These are phyloP conservation scores for Tokudaia muenninki DNA, from an alignment of 2,797 vertebrate genomes.

Conservation along the genomic window DNA sequence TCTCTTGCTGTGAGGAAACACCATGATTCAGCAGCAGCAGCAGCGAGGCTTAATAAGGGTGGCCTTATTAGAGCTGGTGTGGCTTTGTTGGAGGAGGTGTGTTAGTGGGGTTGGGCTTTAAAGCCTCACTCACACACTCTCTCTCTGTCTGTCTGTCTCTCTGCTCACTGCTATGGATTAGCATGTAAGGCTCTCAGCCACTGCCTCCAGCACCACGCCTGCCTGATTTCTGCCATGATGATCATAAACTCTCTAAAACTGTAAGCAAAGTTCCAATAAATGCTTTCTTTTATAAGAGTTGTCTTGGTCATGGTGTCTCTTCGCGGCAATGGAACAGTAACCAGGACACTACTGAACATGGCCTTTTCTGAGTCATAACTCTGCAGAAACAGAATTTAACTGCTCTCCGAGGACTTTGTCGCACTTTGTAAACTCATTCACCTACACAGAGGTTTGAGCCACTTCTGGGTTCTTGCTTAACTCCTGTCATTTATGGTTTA, in stretches of 20 bases:
- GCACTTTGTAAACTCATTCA: background rate
- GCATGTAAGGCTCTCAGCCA: background rate
- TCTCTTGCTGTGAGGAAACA: background rate
- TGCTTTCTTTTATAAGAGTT: background rate
- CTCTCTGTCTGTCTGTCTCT: background rate
- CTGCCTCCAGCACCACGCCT: background rate
- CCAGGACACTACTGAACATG: background rate
- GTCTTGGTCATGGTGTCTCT: background rate
- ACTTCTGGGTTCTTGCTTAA: background rate
- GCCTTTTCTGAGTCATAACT: background rate
- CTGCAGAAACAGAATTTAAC: background rate
- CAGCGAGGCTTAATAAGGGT: background rate
- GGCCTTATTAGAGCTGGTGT: background rate
- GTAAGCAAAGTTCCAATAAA: background rate
- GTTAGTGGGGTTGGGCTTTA: background rate
- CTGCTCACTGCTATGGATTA: background rate
- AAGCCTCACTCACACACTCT: background rate
- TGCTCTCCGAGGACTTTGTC: background rate
- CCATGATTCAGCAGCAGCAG: background rate
- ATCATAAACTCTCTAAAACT: background rate
- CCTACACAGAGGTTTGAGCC: background rate
- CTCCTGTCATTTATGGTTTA: background rate
- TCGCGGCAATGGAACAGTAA: background rate
- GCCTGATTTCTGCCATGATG: background rate
- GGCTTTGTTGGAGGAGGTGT: background rate